Conservation (phyloP, 1,140 invertebrate species). For the Phortica variegata region DNA sequence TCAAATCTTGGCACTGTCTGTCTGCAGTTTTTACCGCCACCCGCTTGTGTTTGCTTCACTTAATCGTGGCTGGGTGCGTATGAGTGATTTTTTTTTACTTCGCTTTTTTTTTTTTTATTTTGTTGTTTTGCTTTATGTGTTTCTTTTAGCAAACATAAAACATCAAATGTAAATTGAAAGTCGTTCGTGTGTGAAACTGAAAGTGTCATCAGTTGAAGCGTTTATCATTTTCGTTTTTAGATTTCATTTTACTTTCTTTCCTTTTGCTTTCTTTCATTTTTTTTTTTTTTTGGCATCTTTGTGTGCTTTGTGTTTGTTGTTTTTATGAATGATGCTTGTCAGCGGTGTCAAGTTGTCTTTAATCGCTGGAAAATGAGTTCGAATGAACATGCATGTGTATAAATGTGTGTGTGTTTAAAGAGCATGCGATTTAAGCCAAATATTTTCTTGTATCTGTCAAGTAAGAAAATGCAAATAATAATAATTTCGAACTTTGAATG, state of each 20-base stretch:
- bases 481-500: too few relatives aligned
- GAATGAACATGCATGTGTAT: too few relatives aligned
- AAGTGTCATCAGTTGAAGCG: conserved; percentile 54
- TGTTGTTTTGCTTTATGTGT: conserved; percentile 23
- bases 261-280: conserved; percentile 3
- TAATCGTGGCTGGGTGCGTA: conserved; percentile 45
- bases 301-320: conserved; percentile 16
- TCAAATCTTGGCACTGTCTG: too few relatives aligned
- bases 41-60: too few relatives aligned
- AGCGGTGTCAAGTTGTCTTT: conserved; percentile 43
- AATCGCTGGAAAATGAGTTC: conserved; percentile 15
- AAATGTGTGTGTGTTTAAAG: too few relatives aligned
- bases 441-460: too few relatives aligned
- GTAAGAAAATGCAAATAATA: too few relatives aligned
- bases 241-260: conserved; percentile 11
- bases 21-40: too few relatives aligned
- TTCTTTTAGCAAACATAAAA: conserved; percentile 54
- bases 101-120: conserved; percentile 4
- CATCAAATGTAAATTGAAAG: conserved; percentile 55
- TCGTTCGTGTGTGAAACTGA: conserved; percentile 54
- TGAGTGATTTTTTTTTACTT: conserved; percentile 43
- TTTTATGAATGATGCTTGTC: too few relatives aligned
- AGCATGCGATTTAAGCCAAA: too few relatives aligned
- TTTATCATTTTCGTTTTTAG: conserved; percentile 47
- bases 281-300: neutral